Evolutionary conservation across 2,797 vertebrate species (phyloP).

Genomic region (Platalea minor): DNA sequence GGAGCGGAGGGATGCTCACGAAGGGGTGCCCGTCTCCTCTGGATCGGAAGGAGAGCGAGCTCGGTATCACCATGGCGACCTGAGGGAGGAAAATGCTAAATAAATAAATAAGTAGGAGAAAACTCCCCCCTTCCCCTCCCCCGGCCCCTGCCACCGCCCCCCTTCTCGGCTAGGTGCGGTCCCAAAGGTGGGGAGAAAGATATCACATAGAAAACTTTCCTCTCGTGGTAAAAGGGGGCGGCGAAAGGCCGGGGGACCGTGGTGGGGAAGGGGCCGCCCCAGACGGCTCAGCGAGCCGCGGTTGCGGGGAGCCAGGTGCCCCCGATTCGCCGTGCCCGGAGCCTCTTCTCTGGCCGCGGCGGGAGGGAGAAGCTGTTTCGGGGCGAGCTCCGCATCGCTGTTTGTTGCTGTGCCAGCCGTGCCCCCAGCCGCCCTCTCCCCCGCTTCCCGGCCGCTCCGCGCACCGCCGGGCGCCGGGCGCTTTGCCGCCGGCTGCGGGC

Average conservation of each 20-base stretch:
- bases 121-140: background rate
- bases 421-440: too few species aligned
- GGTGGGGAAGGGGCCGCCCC: background rate
- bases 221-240: background rate
- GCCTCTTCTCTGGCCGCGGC: background rate
- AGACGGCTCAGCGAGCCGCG: background rate
- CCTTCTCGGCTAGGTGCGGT: background rate
- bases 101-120: conserved; percentile 55
- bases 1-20: conserved; percentile 19
- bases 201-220: conserved; percentile 55
- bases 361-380: background rate
- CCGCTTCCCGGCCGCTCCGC: accelerated
- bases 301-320: background rate
- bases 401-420: background rate
- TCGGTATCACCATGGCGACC: conserved; percentile 84
- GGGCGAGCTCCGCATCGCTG: background rate
- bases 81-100: conserved; percentile 62
- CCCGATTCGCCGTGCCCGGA: background rate
- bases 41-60: conserved; percentile 65
- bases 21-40: conserved; percentile 73
- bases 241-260: background rate
- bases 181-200: background rate
- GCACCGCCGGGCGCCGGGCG: too few species aligned
- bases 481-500: background rate
- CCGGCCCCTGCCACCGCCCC: background rate